Evolutionary conservation across 2,113 vertebrate genomes (phyloP), one percentile per base, ranked within the genome.

Genomic region (Esox niger): DNA sequence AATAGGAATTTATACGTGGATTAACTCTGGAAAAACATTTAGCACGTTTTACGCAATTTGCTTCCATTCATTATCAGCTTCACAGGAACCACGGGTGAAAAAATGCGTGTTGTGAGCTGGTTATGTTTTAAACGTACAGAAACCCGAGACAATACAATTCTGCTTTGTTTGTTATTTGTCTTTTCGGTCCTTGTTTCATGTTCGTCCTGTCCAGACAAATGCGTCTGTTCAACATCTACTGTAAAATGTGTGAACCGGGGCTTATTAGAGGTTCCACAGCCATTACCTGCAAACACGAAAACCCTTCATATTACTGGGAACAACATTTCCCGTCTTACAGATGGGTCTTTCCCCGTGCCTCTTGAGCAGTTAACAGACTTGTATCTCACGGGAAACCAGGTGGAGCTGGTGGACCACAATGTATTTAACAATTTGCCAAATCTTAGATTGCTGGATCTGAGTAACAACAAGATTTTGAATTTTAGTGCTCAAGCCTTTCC

Each of bases 191-290:
- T 68, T 1, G 61, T 73, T 68, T 62, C 87, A 3, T 86, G 89
- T 62, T 79, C 79, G 64, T 79, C 85, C 26, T 98, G 97, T 72
- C 96, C 94, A 6, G 59, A 77, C n/a, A 64, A 59, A 2, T 99
- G 97, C 65, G 71, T 86, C 69, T 99, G 97, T 77, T 90, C 79
- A 2, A 91, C 88, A 0, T 91, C 95, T 23, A 94, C 91, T 0
- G 95, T 98, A 6, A 94, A 94, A 87, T 98, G 97, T 80, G 89
- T 91, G 70, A 93, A 91, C 77, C 81, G 88, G 76, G 88, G 91
- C 74, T 91, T 99, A 80, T 86, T 76, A 8, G 82, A 62, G 1
- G 88, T 98, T 77, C 96, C 96, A 0, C 75, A 60, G 15, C 85
- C 90, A 58, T 77, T 98, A 57, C 95, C 95, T 1, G 17, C 10